phyloP scores from a whole-genome alignment of 2,113 vertebrate species.

The Thalassarche chlororhynchos region DNA sequence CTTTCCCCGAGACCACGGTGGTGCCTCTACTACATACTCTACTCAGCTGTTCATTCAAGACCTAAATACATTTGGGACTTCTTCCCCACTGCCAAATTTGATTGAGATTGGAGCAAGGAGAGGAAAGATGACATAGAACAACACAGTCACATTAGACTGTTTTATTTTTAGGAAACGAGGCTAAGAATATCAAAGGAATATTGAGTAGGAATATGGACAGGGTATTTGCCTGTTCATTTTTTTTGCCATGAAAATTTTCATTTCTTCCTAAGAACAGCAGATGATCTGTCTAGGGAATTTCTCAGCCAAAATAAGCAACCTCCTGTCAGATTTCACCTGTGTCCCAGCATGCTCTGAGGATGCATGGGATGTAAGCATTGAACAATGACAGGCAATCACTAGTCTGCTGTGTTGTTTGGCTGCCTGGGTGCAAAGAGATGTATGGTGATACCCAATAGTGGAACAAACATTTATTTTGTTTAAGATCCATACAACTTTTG shows the following conservation, averaged over 20 bases:
- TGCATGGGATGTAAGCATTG: background rate
- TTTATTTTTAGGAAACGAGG: constrained; percentile 39
- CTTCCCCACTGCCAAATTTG: background rate
- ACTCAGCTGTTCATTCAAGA: background rate
- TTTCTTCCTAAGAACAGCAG: background rate
- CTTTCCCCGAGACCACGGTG: background rate
- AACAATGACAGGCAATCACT: background rate
- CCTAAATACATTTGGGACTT: background rate
- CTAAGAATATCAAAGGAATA: constrained; percentile 39
- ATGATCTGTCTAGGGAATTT: background rate
- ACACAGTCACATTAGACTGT: background rate
- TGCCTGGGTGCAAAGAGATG: background rate
- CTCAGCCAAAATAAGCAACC: constrained; percentile 1
- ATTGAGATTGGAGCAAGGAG: background rate
- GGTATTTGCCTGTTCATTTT: background rate
- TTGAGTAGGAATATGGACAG: background rate
- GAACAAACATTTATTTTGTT: background rate
- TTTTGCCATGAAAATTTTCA: background rate
- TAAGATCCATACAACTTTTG: background rate
- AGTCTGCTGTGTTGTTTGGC: background rate
- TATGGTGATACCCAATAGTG: background rate
- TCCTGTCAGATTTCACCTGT: constrained; percentile 6
- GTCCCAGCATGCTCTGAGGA: background rate
- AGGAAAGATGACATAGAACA: background rate
- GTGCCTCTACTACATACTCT: background rate